phyloP scores from a whole-genome alignment of 2,888 invertebrate species.

The Pantelozetes paolii region DNA sequence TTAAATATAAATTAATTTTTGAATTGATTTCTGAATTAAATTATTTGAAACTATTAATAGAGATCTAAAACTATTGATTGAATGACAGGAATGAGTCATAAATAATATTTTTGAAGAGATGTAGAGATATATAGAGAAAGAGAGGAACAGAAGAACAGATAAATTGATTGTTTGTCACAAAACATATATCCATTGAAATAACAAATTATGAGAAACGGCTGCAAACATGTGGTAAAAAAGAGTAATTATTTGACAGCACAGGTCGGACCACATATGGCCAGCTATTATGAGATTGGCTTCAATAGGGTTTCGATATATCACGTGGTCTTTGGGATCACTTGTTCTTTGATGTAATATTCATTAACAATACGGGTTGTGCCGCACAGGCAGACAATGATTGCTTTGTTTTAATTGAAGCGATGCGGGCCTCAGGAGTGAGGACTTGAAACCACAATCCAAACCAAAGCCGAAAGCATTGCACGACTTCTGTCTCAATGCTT shows the following conservation, averaged over 20 bases:
- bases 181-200: neutral
- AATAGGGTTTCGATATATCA: slow-evolving; percentile 1
- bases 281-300: slow-evolving; percentile 24
- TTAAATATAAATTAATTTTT: no score
- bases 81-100: slow-evolving; percentile 28
- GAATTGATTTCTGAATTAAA: no score
- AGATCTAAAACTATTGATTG: no score
- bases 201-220: slow-evolving; percentile 18
- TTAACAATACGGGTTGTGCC: slow-evolving; percentile 28
- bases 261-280: slow-evolving; percentile 35
- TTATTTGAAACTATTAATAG: no score
- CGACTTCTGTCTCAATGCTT: neutral
- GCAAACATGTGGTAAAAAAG: slow-evolving; percentile 35
- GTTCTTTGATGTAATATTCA: slow-evolving; percentile 29
- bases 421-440: slow-evolving; percentile 9
- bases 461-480: neutral
- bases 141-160: neutral
- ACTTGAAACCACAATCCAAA: neutral
- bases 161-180: slow-evolving; percentile 12
- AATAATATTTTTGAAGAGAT: neutral
- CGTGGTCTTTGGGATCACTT: slow-evolving; percentile 21
- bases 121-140: no score
- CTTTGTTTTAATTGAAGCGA: slow-evolving; percentile 24
- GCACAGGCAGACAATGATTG: slow-evolving; percentile 13
- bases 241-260: slow-evolving; percentile 36